These are phyloP conservation scores for Scaptomyza pallida DNA, from an alignment of 1,140 invertebrate genomes.

Conservation along the genomic window DNA sequence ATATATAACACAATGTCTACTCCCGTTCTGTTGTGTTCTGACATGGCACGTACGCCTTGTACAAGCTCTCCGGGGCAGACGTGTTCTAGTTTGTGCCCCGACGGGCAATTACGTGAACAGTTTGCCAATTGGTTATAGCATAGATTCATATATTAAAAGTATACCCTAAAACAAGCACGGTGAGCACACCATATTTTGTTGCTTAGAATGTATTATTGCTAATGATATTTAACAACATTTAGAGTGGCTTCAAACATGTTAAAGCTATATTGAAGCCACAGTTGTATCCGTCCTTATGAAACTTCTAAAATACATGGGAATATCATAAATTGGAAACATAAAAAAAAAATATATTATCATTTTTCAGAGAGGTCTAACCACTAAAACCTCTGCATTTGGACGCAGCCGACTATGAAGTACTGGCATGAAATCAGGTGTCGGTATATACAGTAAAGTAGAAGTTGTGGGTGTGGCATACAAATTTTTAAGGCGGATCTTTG, in stretches of 20 bases:
- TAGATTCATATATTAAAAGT: slow-evolving; percentile 40
- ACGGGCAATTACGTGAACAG: slow-evolving; percentile 66
- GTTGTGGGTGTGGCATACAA: too few species aligned
- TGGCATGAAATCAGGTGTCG: too few species aligned
- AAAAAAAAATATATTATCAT: too few species aligned
- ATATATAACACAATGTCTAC: slow-evolving; percentile 64
- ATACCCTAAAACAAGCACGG: slow-evolving; percentile 29
- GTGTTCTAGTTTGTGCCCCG: slow-evolving; percentile 72
- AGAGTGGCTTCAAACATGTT: not conserved
- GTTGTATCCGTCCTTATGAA: too few species aligned
- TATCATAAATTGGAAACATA: too few species aligned
- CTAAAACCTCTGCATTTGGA: too few species aligned
- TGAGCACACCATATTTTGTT: not conserved
- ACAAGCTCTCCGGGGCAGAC: slow-evolving; percentile 49
- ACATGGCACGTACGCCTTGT: slow-evolving; percentile 60
- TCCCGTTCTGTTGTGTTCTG: slow-evolving; percentile 47
- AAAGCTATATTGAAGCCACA: too few species aligned
- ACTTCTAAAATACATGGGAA: too few species aligned
- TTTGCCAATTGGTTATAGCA: slow-evolving; percentile 49
- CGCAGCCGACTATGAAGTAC: too few species aligned
- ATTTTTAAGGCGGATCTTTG: too few species aligned
- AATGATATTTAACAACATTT: not conserved
- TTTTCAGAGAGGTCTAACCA: too few species aligned
- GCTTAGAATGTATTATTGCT: not conserved
- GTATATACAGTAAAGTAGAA: too few species aligned